Percentiles rank a stretch among this genome's conserved stretches.
Conservation (phyloP, 2,797 vertebrate genomes). For the Malacoctenus gilli region DNA sequence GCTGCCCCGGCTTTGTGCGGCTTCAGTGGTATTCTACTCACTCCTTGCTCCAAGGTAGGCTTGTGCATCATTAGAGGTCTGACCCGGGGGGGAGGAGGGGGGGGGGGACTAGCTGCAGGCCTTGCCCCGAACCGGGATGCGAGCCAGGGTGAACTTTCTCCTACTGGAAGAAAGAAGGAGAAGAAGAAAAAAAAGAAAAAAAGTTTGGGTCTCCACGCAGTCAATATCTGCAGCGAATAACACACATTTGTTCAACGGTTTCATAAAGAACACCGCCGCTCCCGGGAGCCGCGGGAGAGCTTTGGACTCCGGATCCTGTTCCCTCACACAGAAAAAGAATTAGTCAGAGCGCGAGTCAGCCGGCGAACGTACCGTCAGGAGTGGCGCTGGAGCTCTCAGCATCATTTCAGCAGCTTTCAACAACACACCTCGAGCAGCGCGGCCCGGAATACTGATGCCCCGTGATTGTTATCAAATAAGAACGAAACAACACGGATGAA, state of each 20-base stretch:
- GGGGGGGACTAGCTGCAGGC: background rate
- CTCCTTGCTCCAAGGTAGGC: background rate
- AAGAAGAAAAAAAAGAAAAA: background rate
- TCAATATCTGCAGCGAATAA: background rate
- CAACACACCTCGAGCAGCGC: slow-evolving; percentile 21
- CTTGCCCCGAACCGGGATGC: background rate
- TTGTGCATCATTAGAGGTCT: background rate
- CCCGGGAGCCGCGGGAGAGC: background rate
- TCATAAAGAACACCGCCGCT: background rate
- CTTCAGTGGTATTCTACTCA: background rate
- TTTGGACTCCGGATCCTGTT: slow-evolving; percentile 2
- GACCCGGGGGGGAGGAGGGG: background rate
- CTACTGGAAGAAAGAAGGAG: no score
- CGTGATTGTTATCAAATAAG: slow-evolving; percentile 38
- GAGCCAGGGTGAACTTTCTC: background rate
- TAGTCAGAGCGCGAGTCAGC: slow-evolving; percentile 26
- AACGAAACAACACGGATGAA: slow-evolving; percentile 38
- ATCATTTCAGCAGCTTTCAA: slow-evolving; percentile 44
- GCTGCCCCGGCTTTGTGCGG: no score
- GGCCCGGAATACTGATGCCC: slow-evolving; percentile 49
- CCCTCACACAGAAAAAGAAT: slow-evolving; percentile 17
- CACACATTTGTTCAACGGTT: background rate
- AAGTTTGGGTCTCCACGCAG: background rate
- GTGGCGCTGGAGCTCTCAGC: slow-evolving; percentile 34
- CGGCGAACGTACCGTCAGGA: slow-evolving; percentile 26